Evolutionary conservation across 2,888 invertebrate genomes (phyloP).

Genomic region (Opisthograptis luteolata): DNA sequence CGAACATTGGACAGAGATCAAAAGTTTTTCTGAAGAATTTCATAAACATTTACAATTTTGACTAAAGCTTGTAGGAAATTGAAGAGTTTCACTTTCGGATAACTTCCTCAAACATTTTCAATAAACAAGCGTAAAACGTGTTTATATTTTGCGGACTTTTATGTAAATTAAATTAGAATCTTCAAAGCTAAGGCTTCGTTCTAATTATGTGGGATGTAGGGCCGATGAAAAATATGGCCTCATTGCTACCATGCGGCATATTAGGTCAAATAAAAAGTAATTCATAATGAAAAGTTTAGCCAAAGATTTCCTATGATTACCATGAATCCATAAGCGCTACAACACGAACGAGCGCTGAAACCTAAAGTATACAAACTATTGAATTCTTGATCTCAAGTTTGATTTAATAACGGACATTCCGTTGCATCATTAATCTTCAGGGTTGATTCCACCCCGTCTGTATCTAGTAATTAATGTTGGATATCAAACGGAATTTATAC

Average conservation of each 20-base stretch:
- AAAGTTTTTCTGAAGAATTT: constrained; percentile 16
- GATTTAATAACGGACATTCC: constrained; percentile 47
- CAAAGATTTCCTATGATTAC: too few species aligned
- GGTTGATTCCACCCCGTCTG: constrained; percentile 42
- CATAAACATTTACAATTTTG: constrained; percentile 18
- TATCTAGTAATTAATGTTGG: constrained; percentile 57
- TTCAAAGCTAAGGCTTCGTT: neutral
- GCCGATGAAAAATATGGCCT: too few species aligned
- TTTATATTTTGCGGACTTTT: constrained; percentile 14
- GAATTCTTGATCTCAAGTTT: constrained; percentile 1
- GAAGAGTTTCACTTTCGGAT: constrained; percentile 6
- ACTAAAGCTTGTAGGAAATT: constrained; percentile 10
- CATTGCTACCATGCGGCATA: too few species aligned
- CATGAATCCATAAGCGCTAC: too few species aligned
- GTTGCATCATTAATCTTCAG: constrained; percentile 54
- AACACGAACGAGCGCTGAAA: neutral
- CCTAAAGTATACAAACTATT: neutral
- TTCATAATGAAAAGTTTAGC: too few species aligned
- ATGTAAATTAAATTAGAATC: constrained; percentile 6
- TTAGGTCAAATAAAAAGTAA: too few species aligned
- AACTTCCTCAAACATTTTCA: constrained; percentile 22
- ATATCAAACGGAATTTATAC: constrained; percentile 43
- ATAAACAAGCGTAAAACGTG: constrained; percentile 13
- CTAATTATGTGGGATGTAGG: neutral
- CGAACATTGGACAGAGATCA: neutral